These are phyloP conservation scores for Atopsyche davidsoni DNA, from an alignment of 1,140 invertebrate genomes.

Conservation along the genomic window DNA sequence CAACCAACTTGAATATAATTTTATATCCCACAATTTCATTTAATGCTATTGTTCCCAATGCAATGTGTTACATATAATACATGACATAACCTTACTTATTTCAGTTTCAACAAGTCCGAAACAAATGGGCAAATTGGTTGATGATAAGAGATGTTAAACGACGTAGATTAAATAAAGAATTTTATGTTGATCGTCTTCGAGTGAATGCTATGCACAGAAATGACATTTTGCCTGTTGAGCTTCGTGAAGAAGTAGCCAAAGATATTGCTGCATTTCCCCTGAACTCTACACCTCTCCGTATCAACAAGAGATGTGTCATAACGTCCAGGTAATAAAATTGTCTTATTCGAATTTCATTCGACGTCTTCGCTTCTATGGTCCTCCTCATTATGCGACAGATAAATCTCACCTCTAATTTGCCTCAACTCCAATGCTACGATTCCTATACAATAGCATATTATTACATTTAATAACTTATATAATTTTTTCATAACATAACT, in stretches of 20 bases:
- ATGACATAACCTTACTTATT: constrained; percentile 16
- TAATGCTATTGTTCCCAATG: no score
- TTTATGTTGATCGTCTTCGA: constrained; percentile 64
- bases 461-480: no score
- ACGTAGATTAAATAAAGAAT: constrained; percentile 62
- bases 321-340: constrained; percentile 56
- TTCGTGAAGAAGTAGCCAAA: constrained; percentile 66
- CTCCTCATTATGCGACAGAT: neutral
- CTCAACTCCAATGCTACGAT: no score
- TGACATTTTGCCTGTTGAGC: constrained; percentile 70
- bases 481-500: no score
- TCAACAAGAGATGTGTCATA: constrained; percentile 69
- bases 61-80: no score
- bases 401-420: no score
- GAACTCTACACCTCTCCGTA: constrained; percentile 59
- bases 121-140: constrained; percentile 66
- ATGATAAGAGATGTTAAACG: constrained; percentile 81
- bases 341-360: constrained; percentile 36
- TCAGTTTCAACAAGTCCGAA: constrained; percentile 60
- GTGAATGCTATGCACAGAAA: constrained; percentile 74
- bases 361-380: neutral
- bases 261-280: constrained; percentile 71
- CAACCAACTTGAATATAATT: no score
- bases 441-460: no score
- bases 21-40: no score